Conservation (phyloP, 2,888 invertebrate genomes). For the Campoletis raptor region DNA sequence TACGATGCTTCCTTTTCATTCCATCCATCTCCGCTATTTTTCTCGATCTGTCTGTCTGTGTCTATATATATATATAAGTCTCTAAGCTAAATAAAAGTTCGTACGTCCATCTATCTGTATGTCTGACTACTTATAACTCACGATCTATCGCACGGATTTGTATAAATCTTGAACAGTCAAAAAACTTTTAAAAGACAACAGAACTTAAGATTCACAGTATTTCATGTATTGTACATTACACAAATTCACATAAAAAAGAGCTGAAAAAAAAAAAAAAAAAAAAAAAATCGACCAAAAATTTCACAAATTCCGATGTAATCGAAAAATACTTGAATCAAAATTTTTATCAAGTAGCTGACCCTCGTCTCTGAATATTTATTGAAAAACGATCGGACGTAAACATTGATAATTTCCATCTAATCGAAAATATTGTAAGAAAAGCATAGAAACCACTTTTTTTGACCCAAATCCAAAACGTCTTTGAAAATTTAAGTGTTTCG, state of each 20-base stretch:
- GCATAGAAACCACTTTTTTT: too few relatives aligned
- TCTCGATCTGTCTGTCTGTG: not conserved
- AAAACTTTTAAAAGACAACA: not conserved
- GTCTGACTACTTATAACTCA: not conserved
- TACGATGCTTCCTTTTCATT: conserved; percentile 62
- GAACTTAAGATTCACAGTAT: not conserved
- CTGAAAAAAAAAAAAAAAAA: not conserved
- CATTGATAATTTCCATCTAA: too few relatives aligned
- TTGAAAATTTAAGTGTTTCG: too few relatives aligned
- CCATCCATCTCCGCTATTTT: conserved; percentile 35
- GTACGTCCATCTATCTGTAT: not conserved
- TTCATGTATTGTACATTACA: not conserved
- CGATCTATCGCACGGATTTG: not conserved
- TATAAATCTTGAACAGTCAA: not conserved
- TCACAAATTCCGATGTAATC: not conserved
- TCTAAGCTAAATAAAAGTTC: not conserved
- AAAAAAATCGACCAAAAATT: not conserved
- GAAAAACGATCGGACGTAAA: too few relatives aligned
- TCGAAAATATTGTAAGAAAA: too few relatives aligned
- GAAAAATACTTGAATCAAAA: not conserved
- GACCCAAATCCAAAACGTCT: too few relatives aligned
- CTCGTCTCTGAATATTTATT: too few relatives aligned
- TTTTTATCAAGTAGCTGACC: too few relatives aligned
- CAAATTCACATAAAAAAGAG: not conserved
- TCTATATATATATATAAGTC: not conserved